Conservation (phyloP, 1,140 invertebrate genomes). For the Drosophila pseudoobscura region DNA sequence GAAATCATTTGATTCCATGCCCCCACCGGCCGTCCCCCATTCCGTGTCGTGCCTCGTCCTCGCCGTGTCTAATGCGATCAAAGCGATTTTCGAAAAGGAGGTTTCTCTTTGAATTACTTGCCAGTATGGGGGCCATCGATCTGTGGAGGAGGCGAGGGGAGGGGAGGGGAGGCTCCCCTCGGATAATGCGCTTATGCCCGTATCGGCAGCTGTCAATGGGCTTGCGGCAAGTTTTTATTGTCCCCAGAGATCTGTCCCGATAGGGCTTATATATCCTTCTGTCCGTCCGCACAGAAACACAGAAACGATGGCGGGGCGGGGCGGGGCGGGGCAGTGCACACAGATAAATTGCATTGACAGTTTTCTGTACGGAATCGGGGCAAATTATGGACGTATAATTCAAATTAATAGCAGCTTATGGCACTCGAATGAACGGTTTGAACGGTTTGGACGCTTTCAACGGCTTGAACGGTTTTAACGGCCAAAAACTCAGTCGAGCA, state of each 20-base stretch:
- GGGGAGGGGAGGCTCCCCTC: background rate
- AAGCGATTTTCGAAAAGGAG: conserved; percentile 22
- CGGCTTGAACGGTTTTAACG: conserved; percentile 59
- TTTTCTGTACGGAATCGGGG: conserved; percentile 46
- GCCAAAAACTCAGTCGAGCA: conserved; percentile 70
- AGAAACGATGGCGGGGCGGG: too few species aligned
- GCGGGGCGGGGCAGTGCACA: background rate
- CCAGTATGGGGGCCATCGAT: background rate
- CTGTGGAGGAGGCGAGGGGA: background rate
- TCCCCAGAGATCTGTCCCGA: background rate
- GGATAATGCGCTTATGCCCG: conserved; percentile 33
- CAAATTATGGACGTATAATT: conserved; percentile 78
- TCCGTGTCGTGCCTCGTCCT: conserved; percentile 41
- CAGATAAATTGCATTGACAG: conserved; percentile 73
- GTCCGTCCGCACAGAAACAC: background rate
- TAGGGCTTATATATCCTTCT: background rate
- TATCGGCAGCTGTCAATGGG: conserved; percentile 14
- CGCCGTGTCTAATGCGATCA: conserved; percentile 65
- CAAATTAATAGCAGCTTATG: conserved; percentile 81
- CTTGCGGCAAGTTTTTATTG: conserved; percentile 17
- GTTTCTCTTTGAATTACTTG: too few species aligned
- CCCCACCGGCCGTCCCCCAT: conserved; percentile 7
- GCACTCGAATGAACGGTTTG: conserved; percentile 69
- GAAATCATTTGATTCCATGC: conserved; percentile 75
- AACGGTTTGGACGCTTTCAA: conserved; percentile 36